Conservation (phyloP, 2,888 invertebrate genomes). For the Fissipunctia ypsillon region DNA sequence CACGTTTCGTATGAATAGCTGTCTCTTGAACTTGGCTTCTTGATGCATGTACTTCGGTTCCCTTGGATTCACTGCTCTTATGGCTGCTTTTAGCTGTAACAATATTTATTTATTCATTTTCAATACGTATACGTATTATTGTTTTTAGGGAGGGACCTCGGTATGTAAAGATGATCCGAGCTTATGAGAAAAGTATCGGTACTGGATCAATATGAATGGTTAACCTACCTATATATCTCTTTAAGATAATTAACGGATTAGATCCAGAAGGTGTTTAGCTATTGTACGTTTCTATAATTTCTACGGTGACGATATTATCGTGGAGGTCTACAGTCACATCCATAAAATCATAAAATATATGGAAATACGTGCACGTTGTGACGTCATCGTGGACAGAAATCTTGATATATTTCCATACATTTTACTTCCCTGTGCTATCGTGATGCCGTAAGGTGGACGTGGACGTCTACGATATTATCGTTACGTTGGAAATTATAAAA, state of each 20-base stretch:
- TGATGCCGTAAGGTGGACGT: not conserved
- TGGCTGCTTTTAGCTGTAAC: constrained; percentile 94
- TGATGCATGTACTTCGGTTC: constrained; percentile 98
- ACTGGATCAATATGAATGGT: too few relatives aligned
- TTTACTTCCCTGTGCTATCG: not conserved
- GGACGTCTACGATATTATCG: not conserved
- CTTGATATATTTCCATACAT: not conserved
- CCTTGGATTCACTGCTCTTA: constrained; percentile 97
- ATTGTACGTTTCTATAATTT: not conserved
- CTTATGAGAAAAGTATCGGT: not conserved
- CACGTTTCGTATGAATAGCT: constrained; percentile 98
- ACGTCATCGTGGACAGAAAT: not conserved
- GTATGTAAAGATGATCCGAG: too few relatives aligned
- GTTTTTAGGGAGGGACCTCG: not conserved
- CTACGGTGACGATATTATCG: not conserved
- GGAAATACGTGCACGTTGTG: not conserved
- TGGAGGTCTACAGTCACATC: not conserved
- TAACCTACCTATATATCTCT: not conserved
- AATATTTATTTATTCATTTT: not conserved
- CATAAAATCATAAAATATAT: not conserved
- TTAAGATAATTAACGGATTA: not conserved
- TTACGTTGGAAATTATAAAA: not conserved
- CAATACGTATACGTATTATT: not conserved
- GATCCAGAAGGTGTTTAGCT: not conserved
- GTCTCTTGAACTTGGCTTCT: constrained; percentile 98